Percentiles rank a stretch among this genome's conserved stretches.
Evolutionary conservation across 2,797 vertebrate genomes (phyloP).

Genomic region (Triplophysa yarkandensis): DNA sequence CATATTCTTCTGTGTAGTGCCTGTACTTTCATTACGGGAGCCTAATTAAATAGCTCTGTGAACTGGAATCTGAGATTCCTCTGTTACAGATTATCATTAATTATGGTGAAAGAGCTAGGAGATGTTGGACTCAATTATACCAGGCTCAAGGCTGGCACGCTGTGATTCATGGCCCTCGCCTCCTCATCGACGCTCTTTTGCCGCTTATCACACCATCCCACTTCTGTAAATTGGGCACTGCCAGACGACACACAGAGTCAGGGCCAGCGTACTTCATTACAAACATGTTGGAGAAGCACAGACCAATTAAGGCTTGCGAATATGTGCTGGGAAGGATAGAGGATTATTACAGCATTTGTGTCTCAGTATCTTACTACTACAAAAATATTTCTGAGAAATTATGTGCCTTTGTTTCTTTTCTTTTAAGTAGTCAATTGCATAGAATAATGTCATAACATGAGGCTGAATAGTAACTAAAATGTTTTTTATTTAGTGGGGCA

Average conservation of each 20-base stretch:
- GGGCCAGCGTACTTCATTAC: constrained; percentile 99
- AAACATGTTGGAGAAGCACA: constrained; percentile 97
- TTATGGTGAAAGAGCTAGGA: constrained; percentile 99
- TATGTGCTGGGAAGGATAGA: constrained; percentile 77
- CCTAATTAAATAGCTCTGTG: constrained; percentile 99
- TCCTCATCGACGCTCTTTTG: constrained; percentile 91
- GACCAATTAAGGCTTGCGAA: constrained; percentile 96
- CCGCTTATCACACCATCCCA: constrained; percentile 99
- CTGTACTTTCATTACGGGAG: constrained; percentile 99
- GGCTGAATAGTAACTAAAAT: not conserved
- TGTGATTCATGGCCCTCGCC: constrained; percentile 99
- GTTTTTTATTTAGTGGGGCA: not conserved
- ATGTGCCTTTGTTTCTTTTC: not conserved
- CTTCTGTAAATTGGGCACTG: constrained; percentile 99
- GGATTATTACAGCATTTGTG: constrained; percentile 63
- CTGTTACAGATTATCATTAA: constrained; percentile 99
- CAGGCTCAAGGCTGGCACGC: constrained; percentile 99
- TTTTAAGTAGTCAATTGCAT: constrained; percentile 19
- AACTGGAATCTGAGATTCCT: constrained; percentile 99
- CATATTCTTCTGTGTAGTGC: constrained; percentile 97
- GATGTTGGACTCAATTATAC: constrained; percentile 99
- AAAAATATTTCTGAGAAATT: constrained; percentile 4
- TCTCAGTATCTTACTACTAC: not conserved
- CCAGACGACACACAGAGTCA: constrained; percentile 99
- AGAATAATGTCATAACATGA: constrained; percentile 1